phyloP scores from a whole-genome alignment of 2,797 vertebrate species.

The Acrocephalus scirpaceus region DNA sequence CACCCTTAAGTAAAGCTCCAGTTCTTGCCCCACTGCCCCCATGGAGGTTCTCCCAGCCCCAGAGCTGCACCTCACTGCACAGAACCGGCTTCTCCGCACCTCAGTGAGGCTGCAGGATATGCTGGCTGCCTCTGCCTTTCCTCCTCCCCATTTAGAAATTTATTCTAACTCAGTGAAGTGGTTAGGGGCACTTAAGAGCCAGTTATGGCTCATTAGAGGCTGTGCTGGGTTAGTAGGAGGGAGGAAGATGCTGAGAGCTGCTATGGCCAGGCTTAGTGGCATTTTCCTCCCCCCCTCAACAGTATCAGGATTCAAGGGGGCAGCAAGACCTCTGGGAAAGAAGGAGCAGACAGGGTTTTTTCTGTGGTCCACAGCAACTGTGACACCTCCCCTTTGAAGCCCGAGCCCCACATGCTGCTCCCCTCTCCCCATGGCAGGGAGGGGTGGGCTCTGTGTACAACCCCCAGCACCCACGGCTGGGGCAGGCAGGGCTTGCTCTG shows the following conservation, averaged over 20 bases:
- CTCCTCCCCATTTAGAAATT: background rate
- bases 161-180: slow-evolving; percentile 22
- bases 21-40: accelerated
- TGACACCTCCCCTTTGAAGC: background rate
- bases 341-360: accelerated
- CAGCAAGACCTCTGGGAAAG: background rate
- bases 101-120: background rate
- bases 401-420: background rate
- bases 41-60: accelerated
- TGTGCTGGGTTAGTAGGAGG: background rate
- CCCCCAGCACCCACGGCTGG: accelerated
- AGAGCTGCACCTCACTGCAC: accelerated
- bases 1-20: background rate
- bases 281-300: background rate
- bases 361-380: background rate
- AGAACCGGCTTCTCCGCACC: accelerated
- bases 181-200: slow-evolving; percentile 18
- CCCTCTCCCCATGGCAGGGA: accelerated
- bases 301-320: background rate
- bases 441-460: background rate
- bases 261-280: background rate
- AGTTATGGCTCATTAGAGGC: slow-evolving; percentile 35
- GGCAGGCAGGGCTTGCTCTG: background rate
- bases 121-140: background rate
- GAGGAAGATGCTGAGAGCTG: background rate